phyloP scores from a whole-genome alignment of 2,113 vertebrate genomes.

The Ranitomeya variabilis region DNA sequence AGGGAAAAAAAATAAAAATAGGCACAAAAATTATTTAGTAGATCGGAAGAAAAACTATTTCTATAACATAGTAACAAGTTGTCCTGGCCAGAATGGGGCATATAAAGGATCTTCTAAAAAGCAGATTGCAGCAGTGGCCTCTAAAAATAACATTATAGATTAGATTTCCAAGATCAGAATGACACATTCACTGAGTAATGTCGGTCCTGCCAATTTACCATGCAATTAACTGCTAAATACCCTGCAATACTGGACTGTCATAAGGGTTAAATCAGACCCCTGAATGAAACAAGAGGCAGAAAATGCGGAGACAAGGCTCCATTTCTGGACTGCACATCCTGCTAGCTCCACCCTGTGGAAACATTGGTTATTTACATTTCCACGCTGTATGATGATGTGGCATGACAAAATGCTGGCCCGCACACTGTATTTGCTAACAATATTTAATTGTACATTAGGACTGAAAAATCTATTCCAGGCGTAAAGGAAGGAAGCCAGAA shows the following conservation, averaged over 20 bases:
- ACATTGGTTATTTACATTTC: constrained; percentile 6
- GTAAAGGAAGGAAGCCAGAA: background rate
- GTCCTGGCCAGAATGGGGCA: background rate
- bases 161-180: no score
- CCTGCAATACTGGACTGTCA: background rate
- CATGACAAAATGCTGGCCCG: constrained; percentile 26
- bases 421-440: background rate
- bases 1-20: constrained; percentile 56
- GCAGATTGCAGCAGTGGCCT: background rate
- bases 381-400: constrained; percentile 49
- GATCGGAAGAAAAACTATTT: background rate
- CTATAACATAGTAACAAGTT: no score
- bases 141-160: no score
- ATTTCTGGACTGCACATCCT: background rate
- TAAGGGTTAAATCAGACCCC: background rate
- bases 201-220: background rate
- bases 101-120: background rate
- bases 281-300: background rate
- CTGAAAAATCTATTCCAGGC: background rate
- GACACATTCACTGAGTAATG: no score
- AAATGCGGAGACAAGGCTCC: background rate
- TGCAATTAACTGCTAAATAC: background rate
- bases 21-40: background rate
- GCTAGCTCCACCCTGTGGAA: constrained; percentile 42
- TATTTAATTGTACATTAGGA: background rate